These are phyloP conservation scores for Prietella phreatophila DNA, from an alignment of 2,113 vertebrate genomes.

Conservation along the genomic window DNA sequence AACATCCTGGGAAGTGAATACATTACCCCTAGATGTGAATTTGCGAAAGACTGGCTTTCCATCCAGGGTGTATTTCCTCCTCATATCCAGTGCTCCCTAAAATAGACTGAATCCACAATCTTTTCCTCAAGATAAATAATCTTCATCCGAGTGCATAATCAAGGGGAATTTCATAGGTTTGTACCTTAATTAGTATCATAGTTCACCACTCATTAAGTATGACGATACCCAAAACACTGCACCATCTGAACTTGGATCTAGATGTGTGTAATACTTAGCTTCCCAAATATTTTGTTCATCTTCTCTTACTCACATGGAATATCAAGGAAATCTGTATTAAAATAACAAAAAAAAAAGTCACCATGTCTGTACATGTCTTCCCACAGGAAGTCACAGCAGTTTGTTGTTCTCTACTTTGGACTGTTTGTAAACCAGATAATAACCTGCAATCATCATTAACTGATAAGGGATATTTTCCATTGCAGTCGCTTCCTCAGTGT, in stretches of 20 bases:
- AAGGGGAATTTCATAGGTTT: neutral
- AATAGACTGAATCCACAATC: neutral
- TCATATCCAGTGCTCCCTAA: neutral
- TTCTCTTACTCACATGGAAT: neutral
- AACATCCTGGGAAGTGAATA: neutral
- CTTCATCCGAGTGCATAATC: neutral
- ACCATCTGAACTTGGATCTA: neutral
- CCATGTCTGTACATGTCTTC: neutral
- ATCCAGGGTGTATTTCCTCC: neutral
- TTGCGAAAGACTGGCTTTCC: neutral
- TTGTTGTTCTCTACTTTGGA: slow-evolving; percentile 34
- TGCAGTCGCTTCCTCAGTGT: slow-evolving; percentile 13
- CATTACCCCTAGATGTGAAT: too few relatives aligned
- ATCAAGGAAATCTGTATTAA: neutral
- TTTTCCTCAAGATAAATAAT: neutral
- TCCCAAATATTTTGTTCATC: neutral
- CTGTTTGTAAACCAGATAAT: slow-evolving; percentile 39
- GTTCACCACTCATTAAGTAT: neutral
- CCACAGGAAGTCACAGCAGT: slow-evolving; percentile 22
- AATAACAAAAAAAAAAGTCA: neutral
- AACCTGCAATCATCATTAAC: slow-evolving; percentile 40
- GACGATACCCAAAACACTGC: neutral
- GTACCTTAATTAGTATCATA: neutral
- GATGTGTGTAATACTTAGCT: neutral
- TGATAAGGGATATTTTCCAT: slow-evolving; percentile 35